Evolutionary conservation across 1,140 invertebrate genomes (phyloP), one percentile per base, ranked within the genome.

Genomic region (Agrypnia vestita): DNA sequence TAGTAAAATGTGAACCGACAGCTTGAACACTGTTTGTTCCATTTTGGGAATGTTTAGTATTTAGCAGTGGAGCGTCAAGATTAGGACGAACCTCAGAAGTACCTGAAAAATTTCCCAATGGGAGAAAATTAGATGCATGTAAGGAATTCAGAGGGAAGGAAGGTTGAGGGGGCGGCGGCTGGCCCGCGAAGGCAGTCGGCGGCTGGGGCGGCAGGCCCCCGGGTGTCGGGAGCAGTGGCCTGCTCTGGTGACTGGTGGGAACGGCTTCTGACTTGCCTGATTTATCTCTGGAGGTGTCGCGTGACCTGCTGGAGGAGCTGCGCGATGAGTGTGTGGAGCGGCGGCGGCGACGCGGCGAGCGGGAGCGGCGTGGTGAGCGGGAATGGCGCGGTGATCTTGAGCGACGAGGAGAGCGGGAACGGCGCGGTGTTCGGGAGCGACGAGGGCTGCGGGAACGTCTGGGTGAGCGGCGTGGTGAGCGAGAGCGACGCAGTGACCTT

Each of bases 231-330:
- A 86, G 87, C 88, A 84, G 83, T 79, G 82, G 75, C 72, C 80
- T 71, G 76, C 79, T 78, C 75, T 75, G 82, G 44, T 80, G 82
- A 75, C 78, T 77, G 81, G 76, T 72, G 79, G 79, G 87, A 88
- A 86, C 88, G 89, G 86, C 81, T 80, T 82, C 81, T 77, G 87
- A 90, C 88, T 90, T 90, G 88, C 89, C 88, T 90, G 89, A 87
- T 84, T 88, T 87, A 84, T 88, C 89, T 82, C 87, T 86, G 85
- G 87, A 44, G 21, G 73, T 59, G 55, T 59, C 73, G 25, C 59
- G 61, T 8, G 75, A 77, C 44, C 75, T 88, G 76, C 88, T 87
- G 85, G 74, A 86, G 86, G 81, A 85, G 86, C 76, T 86, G 61
- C 59, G 61, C 3, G 75, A 77, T 8, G 59, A 87, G 73, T 87